Conservation (phyloP, 2,888 invertebrate genomes). For the Spatulosminthurus flaviceps region DNA sequence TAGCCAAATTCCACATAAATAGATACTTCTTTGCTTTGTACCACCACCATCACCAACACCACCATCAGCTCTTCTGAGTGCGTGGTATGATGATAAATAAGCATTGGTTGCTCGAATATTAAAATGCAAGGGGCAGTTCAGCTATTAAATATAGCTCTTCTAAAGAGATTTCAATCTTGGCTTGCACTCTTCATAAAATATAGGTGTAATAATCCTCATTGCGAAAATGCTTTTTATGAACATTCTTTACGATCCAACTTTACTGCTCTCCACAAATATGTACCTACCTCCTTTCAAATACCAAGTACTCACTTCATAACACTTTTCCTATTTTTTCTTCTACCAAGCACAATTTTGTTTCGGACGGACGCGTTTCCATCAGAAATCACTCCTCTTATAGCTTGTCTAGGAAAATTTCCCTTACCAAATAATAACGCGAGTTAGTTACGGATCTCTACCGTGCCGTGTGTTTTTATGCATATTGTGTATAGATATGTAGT, state of each 20-base stretch:
- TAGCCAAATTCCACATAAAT: neutral
- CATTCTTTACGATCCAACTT: constrained; percentile 31
- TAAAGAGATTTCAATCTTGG: constrained; percentile 52
- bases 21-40: neutral
- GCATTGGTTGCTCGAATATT: constrained; percentile 36
- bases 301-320: constrained; percentile 14
- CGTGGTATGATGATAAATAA: constrained; percentile 4
- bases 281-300: neutral
- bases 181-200: constrained; percentile 38
- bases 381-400: neutral
- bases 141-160: constrained; percentile 50
- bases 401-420: neutral
- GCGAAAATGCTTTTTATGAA: constrained; percentile 49
- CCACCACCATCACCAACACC: too few relatives aligned
- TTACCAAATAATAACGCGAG: neutral
- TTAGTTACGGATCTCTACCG: neutral
- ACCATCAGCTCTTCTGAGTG: too few relatives aligned
- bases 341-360: constrained; percentile 18
- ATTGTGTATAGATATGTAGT: too few relatives aligned
- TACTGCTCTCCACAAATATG: constrained; percentile 1
- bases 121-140: constrained; percentile 47
- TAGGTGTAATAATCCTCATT: constrained; percentile 55
- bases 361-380: constrained; percentile 18
- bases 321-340: constrained; percentile 9
- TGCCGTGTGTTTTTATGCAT: neutral